phyloP scores from a whole-genome alignment of 2,113 vertebrate species.

The Microtus montanus region DNA sequence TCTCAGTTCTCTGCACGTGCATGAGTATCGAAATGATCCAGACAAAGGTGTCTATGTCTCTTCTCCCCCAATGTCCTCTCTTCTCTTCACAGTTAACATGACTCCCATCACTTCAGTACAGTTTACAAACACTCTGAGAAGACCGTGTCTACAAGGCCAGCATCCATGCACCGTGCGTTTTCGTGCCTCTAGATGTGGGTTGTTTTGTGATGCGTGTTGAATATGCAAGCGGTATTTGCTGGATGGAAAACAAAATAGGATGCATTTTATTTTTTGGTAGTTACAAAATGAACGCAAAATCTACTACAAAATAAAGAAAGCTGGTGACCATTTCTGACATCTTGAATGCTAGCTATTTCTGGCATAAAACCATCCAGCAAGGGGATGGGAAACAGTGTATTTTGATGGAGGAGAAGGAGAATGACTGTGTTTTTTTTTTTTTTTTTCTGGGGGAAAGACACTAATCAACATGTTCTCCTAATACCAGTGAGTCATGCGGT shows the following conservation, averaged over 20 bases:
- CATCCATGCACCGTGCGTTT: neutral
- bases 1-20: rapidly evolving
- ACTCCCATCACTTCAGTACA: neutral
- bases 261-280: neutral
- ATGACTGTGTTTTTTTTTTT: neutral
- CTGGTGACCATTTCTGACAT: neutral
- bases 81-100: neutral
- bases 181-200: neutral
- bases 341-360: neutral
- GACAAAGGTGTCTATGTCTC: neutral
- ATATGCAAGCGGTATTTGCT: neutral
- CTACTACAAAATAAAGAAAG: neutral
- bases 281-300: neutral
- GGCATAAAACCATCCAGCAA: neutral
- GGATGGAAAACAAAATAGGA: neutral
- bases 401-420: neutral
- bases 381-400: rapidly evolving
- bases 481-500: slow-evolving; percentile 50
- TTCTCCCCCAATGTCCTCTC: neutral
- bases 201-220: neutral
- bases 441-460: neutral
- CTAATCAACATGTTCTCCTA: slow-evolving; percentile 17
- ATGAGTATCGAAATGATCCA: neutral
- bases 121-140: neutral
- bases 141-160: neutral